A percentile compares a stretch with the other conserved stretches of the same genome.
Conservation (phyloP, 2,888 invertebrate species). For the Leptopilina syphax region DNA sequence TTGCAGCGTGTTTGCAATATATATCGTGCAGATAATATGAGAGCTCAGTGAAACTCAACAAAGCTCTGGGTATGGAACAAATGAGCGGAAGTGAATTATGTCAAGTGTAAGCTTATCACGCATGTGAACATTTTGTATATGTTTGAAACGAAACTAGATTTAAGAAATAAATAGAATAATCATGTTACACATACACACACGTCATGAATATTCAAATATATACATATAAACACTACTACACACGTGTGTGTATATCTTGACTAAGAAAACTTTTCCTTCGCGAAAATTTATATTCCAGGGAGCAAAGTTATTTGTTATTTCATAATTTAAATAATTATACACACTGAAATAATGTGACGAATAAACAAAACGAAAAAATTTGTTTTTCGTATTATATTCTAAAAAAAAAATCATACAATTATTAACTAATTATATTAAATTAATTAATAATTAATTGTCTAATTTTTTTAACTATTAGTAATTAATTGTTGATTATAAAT, state of each 20-base stretch:
- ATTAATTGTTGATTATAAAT: no score
- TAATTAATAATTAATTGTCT: no score
- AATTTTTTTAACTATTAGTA: no score
- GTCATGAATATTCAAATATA: not conserved
- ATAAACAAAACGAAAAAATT: no score
- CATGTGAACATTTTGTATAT: not conserved
- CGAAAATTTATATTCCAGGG: no score
- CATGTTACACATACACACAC: not conserved
- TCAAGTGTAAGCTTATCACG: constrained; percentile 20
- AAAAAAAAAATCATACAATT: no score
- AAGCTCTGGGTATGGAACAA: constrained; percentile 3
- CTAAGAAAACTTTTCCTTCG: not conserved
- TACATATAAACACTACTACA: not conserved
- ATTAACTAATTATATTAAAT: no score
- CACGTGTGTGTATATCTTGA: not conserved
- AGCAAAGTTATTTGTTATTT: no score
- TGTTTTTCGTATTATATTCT: no score
- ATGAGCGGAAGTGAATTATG: constrained; percentile 15
- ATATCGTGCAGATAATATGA: constrained; percentile 17
- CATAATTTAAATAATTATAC: no score
- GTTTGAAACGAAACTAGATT: not conserved
- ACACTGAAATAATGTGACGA: no score
- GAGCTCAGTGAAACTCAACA: constrained; percentile 15
- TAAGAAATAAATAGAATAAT: not conserved
- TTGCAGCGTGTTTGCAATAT: constrained; percentile 12